These are phyloP conservation scores for Silurus glanis DNA, from an alignment of 2,113 vertebrate genomes.

Conservation along the genomic window DNA sequence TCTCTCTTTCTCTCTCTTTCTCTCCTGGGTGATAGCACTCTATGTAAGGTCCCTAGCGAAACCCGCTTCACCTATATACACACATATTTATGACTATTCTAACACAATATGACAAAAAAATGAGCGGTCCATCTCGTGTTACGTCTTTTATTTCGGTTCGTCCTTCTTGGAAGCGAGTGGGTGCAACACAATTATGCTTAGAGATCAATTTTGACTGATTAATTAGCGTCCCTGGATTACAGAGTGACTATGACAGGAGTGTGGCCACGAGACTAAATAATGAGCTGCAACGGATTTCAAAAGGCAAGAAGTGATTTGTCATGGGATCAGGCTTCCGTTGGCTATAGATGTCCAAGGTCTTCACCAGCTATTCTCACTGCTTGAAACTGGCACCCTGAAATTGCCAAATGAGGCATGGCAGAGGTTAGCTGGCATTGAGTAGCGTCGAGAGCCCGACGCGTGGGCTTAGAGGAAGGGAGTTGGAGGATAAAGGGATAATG, in stretches of 20 bases:
- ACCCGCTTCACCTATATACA: constrained; percentile 33
- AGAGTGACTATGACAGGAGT: background rate
- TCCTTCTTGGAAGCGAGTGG: background rate
- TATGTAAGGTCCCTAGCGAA: constrained; percentile 47
- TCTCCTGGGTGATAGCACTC: constrained; percentile 55
- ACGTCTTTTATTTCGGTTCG: background rate
- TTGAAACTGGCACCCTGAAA: constrained; percentile 43
- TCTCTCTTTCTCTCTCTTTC: constrained; percentile 31
- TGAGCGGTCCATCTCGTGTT: background rate
- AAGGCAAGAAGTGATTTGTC: constrained; percentile 39
- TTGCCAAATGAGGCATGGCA: constrained; percentile 48
- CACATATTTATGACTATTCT: background rate
- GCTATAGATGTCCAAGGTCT: constrained; percentile 43
- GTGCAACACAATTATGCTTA: constrained; percentile 26
- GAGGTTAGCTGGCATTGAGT: constrained; percentile 49
- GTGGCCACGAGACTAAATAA: background rate
- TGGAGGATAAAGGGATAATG: constrained; percentile 20
- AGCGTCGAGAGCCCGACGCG: constrained; percentile 25
- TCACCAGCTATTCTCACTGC: constrained; percentile 39
- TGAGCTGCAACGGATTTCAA: constrained; percentile 4
- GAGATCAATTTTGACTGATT: constrained; percentile 21
- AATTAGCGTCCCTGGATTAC: constrained; percentile 18
- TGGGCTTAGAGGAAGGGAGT: constrained; percentile 29
- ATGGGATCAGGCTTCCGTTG: constrained; percentile 38
- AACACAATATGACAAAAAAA: background rate